Conservation (phyloP, 2,113 vertebrate species). For the Protobothrops mucrosquamatus region DNA sequence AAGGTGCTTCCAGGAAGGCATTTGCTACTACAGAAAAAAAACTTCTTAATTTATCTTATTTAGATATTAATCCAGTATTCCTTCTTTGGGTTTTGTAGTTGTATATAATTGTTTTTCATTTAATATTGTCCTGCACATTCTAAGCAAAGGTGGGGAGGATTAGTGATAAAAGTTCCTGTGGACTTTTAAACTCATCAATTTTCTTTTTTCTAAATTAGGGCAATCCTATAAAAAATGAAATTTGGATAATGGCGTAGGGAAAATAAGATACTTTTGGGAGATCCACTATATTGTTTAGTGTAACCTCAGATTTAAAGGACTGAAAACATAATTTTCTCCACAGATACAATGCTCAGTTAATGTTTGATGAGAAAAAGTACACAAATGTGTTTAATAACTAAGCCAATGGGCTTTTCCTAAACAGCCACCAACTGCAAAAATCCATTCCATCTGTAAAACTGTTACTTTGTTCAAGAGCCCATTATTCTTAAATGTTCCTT, state of each 20-base stretch:
- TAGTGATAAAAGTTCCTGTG: neutral
- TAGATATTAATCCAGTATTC: neutral
- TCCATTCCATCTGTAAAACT: neutral
- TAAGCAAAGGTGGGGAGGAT: neutral
- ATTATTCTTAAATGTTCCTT: neutral
- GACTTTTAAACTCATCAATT: neutral
- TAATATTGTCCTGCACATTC: neutral
- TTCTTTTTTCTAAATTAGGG: neutral
- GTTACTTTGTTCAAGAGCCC: neutral
- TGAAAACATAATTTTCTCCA: neutral
- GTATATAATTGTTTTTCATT: neutral
- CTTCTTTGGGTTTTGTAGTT: neutral
- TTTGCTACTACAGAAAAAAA: neutral
- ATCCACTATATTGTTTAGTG: neutral
- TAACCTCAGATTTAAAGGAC: neutral
- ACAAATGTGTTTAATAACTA: neutral
- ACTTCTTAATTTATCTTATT: neutral
- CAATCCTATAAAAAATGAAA: neutral
- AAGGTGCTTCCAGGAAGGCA: neutral
- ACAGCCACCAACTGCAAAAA: neutral
- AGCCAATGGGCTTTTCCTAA: neutral
- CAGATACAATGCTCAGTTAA: neutral
- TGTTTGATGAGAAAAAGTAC: neutral
- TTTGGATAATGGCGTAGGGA: neutral
- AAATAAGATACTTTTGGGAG: neutral